Evolutionary conservation across 1,140 invertebrate species (phyloP).

Genomic region (Macrostomum lignano): DNA sequence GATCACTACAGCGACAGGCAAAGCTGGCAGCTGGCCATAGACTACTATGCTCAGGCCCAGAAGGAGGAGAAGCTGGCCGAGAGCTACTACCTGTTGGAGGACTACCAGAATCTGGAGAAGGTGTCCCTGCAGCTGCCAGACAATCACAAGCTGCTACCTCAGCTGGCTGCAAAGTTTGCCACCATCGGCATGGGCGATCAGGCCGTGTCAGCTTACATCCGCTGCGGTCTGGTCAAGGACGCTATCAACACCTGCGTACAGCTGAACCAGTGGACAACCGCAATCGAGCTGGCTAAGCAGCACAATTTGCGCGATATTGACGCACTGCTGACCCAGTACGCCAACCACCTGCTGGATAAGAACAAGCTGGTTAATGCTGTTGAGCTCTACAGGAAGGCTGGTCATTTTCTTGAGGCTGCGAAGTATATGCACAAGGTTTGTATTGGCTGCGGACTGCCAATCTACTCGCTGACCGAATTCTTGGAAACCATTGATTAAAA

Average conservation of each 20-base stretch:
- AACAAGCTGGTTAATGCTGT: slow-evolving; percentile 50
- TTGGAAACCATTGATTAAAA: too few species aligned
- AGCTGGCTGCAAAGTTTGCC: slow-evolving; percentile 47
- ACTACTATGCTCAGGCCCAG: slow-evolving; percentile 57
- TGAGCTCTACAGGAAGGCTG: slow-evolving; percentile 55
- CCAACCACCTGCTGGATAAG: slow-evolving; percentile 43
- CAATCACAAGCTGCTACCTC: slow-evolving; percentile 40
- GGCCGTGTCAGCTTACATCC: slow-evolving; percentile 42
- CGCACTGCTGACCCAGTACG: slow-evolving; percentile 48
- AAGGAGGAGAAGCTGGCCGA: slow-evolving; percentile 53
- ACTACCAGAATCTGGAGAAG: slow-evolving; percentile 52
- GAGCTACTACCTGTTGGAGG: slow-evolving; percentile 66
- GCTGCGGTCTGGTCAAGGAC: slow-evolving; percentile 42
- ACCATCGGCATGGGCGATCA: slow-evolving; percentile 55
- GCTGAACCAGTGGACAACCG: slow-evolving; percentile 60
- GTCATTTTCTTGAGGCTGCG: slow-evolving; percentile 40
- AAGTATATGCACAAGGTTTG: slow-evolving; percentile 34
- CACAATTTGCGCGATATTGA: slow-evolving; percentile 51
- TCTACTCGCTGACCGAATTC: too few species aligned
- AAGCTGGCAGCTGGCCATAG: slow-evolving; percentile 43
- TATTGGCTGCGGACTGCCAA: too few species aligned
- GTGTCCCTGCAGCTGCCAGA: slow-evolving; percentile 43
- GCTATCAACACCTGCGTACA: slow-evolving; percentile 58
- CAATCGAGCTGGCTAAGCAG: slow-evolving; percentile 49
- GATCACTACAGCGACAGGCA: slow-evolving; percentile 61